Evolutionary conservation across 2,797 vertebrate genomes (phyloP), one percentile per base, ranked within the genome.

Genomic region (Holocentrus rufus): DNA sequence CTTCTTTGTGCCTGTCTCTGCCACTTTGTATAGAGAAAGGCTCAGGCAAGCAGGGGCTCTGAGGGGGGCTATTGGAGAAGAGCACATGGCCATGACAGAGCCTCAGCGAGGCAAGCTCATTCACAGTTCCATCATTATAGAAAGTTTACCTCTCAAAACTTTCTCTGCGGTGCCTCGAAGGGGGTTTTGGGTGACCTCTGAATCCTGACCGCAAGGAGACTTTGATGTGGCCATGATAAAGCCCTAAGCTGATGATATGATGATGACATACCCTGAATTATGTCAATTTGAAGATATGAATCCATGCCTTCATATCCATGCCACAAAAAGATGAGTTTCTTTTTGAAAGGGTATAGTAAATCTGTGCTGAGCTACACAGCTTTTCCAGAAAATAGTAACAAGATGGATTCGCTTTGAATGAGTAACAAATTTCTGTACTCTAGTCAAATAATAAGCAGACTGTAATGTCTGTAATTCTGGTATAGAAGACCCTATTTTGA

Each of bases 121-220:
- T 91, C 85, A 85, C 86, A 82, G 82, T 74, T 78, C 62, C 49
- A 50, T 85, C 80, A 85, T 82, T 85, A 82, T 36, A 81, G 75
- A 80, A 88, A 65, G 84, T 87, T 9, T 63, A 74, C 83, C 71
- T 74, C 58, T 78, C 71, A 75, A 27, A 69, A 77, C 60, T 69
- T 62, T 74, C 58, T 81, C 75, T 79, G 49, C 69, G 75, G 30
- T 2, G 65, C 17, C 63, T 76, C 56, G 56, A 67, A 55, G 47
- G 56, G 56, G 23, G 54, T 11, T 53, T 82, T 60, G 67, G 66
- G 82, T 67, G 72, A 85, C 61, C 70, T 46, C 66, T 54, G 81
- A 77, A 72, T 76, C 60, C 49, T 10, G 68, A 49, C 49, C 61
- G 80, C 79, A 85, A 70, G 77, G 76, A 75, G 76, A 58, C 23